Evolutionary conservation across 2,888 invertebrate species (phyloP).

Genomic region (Belgica antarctica): DNA sequence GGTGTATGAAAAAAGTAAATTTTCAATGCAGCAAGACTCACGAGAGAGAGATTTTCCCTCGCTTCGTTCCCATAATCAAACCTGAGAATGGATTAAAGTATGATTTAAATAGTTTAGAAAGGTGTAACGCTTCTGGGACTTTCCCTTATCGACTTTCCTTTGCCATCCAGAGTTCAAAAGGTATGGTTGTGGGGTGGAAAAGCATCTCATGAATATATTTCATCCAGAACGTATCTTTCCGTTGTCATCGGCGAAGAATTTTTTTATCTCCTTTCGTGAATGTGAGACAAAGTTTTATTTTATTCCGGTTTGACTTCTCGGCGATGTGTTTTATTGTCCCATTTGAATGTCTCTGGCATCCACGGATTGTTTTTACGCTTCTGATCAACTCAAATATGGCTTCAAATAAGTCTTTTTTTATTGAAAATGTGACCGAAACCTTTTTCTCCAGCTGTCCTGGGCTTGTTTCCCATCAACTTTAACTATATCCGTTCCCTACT

Average conservation of each 20-base stretch:
- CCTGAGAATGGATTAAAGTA: not conserved
- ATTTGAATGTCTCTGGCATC: not conserved
- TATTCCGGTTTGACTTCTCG: not conserved
- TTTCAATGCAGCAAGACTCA: not conserved
- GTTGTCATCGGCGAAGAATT: too few relatives aligned
- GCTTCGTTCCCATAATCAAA: constrained; percentile 16
- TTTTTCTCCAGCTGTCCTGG: not conserved
- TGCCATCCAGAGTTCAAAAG: not conserved
- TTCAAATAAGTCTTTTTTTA: constrained; percentile 21
- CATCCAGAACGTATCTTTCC: too few relatives aligned
- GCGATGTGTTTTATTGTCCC: too few relatives aligned
- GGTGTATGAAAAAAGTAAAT: not conserved
- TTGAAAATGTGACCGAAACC: not conserved
- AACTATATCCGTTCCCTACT: too few relatives aligned
- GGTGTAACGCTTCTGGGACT: not conserved
- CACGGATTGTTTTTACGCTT: constrained; percentile 14
- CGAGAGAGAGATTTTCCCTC: not conserved
- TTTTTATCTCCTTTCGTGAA: too few relatives aligned
- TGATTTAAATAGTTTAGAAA: not conserved
- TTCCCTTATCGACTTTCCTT: not conserved
- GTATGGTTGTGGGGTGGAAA: not conserved
- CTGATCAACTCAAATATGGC: constrained; percentile 16
- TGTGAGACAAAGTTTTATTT: constrained; percentile 13
- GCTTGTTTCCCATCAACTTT: not conserved
- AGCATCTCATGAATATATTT: constrained; percentile 25